Evolutionary conservation across 1,140 invertebrate genomes (phyloP), one percentile per base, ranked within the genome.

Genomic region (Onthophagus taurus): DNA sequence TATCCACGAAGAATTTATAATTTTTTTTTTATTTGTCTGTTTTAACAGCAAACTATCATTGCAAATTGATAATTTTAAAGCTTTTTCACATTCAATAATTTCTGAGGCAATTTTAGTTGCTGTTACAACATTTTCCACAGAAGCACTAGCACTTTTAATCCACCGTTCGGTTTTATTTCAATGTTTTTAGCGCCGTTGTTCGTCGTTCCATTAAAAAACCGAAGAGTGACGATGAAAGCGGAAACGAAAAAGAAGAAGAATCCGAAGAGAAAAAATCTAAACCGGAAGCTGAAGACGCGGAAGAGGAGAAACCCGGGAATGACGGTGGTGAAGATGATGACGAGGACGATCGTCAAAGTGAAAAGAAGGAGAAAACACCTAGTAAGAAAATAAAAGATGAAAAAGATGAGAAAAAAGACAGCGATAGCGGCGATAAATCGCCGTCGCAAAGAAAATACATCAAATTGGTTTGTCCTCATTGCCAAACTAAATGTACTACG

Each of bases 391-490:
- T 43, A 13, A 38, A 37, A 14, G 48, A 48, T 16, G 49, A 53
- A 24, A 52, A 56, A 12, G 47, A 49, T 14, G 53, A 49, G 12
- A 41, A 46, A 31, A 47, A 48, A 42, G 42, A 44, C 34, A 52
- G 46, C 8, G 53, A 39, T 41, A 55, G 53, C 41, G 46, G 35
- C 24, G 53, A 62, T 17, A 46, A 67, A 44, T 58, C 64, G 42
- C 31, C 67, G 48, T 67, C 18, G 68, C 61, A 41, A 57, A 64
- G 47, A 65, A 70, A 39, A 18, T 84, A 77, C 51, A 80, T 85
- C 14, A 79, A 80, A 53, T 64, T 88, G 1, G 71, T 70, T 18
- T 87, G 84, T 58, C 78, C 82, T 1, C 83, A 85, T 56, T 87
- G 84, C 55, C 69, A 72, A 39, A 74, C 78, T 50, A 77, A 77